Evolutionary conservation across 2,113 vertebrate species (phyloP).

Genomic region (Panthera leo): DNA sequence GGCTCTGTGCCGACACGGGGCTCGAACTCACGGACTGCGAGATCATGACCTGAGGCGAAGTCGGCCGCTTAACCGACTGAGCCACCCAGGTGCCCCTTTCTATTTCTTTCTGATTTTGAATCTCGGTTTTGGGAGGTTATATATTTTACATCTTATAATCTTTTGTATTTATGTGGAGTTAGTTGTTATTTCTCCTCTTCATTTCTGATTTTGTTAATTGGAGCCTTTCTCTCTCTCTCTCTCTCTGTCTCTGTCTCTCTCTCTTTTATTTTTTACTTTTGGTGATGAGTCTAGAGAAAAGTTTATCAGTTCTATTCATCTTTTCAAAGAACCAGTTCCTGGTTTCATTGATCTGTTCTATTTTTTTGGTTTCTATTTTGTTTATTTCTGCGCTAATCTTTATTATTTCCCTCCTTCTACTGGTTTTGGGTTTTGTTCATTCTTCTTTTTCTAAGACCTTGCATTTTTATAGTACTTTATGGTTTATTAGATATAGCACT

Average conservation of each 20-base stretch:
- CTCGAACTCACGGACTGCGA: too few species aligned
- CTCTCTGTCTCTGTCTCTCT: background rate
- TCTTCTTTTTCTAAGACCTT: background rate
- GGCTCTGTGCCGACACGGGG: too few species aligned
- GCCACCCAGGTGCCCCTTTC: background rate
- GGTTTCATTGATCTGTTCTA: background rate
- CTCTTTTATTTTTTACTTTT: too few species aligned
- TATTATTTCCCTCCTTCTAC: background rate
- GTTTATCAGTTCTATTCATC: background rate
- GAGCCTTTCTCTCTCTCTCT: background rate
- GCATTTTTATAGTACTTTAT: background rate
- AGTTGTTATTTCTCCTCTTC: background rate
- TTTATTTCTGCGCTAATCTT: background rate
- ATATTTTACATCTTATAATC: background rate
- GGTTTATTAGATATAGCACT: background rate
- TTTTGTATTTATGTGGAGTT: background rate
- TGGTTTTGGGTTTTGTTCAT: background rate
- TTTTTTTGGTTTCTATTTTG: background rate
- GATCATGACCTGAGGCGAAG: too few species aligned
- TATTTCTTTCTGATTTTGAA: background rate
- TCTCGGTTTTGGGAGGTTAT: background rate
- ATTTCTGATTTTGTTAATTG: background rate
- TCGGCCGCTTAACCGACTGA: too few species aligned
- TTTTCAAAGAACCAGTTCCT: background rate
- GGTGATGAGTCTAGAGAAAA: background rate